Evolutionary conservation across 2,888 invertebrate genomes (phyloP), one percentile per base, ranked within the genome.

Genomic region (Aricia artaxerxes): DNA sequence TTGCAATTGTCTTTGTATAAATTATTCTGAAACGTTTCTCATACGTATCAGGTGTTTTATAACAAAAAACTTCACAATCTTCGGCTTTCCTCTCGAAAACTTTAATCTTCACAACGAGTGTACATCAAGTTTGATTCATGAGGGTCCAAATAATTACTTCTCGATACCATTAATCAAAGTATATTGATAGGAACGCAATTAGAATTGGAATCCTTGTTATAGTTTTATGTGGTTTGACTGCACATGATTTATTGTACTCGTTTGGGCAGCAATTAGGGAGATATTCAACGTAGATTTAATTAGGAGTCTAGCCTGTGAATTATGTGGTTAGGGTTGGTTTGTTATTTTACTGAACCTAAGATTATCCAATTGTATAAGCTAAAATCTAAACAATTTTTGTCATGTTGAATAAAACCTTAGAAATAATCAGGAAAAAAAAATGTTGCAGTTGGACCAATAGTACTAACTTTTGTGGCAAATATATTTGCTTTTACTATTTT

Each of bases 141-240:
- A 91, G 87, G 85, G 88, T 90, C 90, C 86, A 93, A 93, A 93
- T 93, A 91, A 91, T 86, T 87, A 87, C 88, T 88, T 87, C 86
- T 84, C 87, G 88, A 90, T 92, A 90, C 90, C 92, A 94, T 94
- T 92, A 94, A 94, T 94, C 94, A 94, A 90, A 87, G 84, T 86
- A 89, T 92, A 93, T 92, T 92, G 94, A 93, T 94, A 92, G 93
- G 90, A 89, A 92, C 90, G 93, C 93, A 94, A 94, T 94, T 94
- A 93, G 91, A 90, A 80, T 83, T 83, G 84, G 87, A 88, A 90
- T 93, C 92, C 92, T 92, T 89, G 88, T 87, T 88, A 89, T 88
- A 90, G 90, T 90, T 92, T 92, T 89, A 84, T 83, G 82, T 76
- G 31, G 76, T 35, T 84, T 83, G 86, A 86, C 87, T 88, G 87